These are phyloP conservation scores for Kryptolebias marmoratus DNA, from an alignment of 2,113 vertebrate species.

Conservation along the genomic window DNA sequence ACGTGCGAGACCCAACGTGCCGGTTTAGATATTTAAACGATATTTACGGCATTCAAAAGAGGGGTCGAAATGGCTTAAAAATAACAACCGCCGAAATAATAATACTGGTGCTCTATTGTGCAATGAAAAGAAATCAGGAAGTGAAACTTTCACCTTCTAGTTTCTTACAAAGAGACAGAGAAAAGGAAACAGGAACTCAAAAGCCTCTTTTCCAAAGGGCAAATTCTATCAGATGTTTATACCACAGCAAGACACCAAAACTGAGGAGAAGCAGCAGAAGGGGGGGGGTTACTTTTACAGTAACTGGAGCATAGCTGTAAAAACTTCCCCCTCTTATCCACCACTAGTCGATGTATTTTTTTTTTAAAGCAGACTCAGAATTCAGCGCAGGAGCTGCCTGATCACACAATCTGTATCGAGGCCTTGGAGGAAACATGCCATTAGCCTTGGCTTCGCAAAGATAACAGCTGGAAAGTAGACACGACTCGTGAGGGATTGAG, in stretches of 20 bases:
- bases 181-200: constrained; percentile 55
- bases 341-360: constrained; percentile 7
- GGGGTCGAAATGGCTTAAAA: not conserved
- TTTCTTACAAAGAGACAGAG: constrained; percentile 32
- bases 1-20: not conserved
- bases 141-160: constrained; percentile 60
- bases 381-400: constrained; percentile 4
- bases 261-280: constrained; percentile 16
- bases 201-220: constrained; percentile 49
- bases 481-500: not conserved
- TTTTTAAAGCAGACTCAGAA: constrained; percentile 24
- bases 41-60: not conserved
- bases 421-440: constrained; percentile 21
- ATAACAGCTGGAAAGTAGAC: constrained; percentile 36
- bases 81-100: not conserved
- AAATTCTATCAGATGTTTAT: constrained; percentile 74
- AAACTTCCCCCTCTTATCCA: constrained; percentile 45
- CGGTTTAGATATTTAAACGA: not conserved
- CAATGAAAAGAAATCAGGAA: constrained; percentile 49
- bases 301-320: constrained; percentile 55
- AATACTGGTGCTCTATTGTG: constrained; percentile 4
- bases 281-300: constrained; percentile 48
- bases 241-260: constrained; percentile 59
- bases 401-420: constrained; percentile 19
- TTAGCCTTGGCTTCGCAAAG: constrained; percentile 23